A percentile compares a stretch with the other conserved stretches of the same genome.
These are phyloP conservation scores for Cremastobaeus sp. DNA, from an alignment of 2,888 invertebrate species.

Conservation along the genomic window DNA sequence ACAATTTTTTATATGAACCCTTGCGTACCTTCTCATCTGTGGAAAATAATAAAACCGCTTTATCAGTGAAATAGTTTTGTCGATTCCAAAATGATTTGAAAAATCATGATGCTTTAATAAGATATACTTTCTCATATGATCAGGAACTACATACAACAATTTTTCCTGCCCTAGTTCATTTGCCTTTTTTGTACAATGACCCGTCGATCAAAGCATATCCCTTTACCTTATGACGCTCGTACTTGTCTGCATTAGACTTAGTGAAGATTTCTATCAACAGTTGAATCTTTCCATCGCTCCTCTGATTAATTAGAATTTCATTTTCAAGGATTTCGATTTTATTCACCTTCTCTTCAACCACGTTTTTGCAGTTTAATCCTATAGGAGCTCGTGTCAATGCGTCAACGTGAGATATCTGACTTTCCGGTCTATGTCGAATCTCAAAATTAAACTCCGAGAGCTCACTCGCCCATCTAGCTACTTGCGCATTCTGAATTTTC, in stretches of 20 bases:
- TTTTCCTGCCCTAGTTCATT: too few relatives aligned
- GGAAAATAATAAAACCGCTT: constrained; percentile 57
- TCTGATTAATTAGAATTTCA: not conserved
- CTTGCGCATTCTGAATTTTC: constrained; percentile 59
- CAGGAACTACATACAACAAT: not conserved
- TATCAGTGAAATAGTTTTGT: constrained; percentile 43
- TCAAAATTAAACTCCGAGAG: not conserved
- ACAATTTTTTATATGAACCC: constrained; percentile 56
- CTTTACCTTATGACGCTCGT: not conserved
- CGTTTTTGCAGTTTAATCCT: not conserved
- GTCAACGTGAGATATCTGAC: not conserved
- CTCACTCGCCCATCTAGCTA: constrained; percentile 47
- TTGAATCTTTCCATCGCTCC: not conserved
- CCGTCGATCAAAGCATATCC: not conserved
- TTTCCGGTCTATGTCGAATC: not conserved
- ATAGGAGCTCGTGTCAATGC: not conserved
- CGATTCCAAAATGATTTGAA: not conserved
- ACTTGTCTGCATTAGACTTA: not conserved
- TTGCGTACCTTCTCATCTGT: constrained; percentile 51
- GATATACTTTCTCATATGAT: not conserved
- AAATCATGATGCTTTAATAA: not conserved
- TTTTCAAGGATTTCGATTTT: not conserved
- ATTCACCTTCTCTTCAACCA: not conserved
- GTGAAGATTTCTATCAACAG: not conserved
- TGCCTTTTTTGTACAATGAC: not conserved